Base-by-base conservation (phyloP, 2,797 vertebrate genomes). In the Dendrocincla fuliginosa region DNA sequence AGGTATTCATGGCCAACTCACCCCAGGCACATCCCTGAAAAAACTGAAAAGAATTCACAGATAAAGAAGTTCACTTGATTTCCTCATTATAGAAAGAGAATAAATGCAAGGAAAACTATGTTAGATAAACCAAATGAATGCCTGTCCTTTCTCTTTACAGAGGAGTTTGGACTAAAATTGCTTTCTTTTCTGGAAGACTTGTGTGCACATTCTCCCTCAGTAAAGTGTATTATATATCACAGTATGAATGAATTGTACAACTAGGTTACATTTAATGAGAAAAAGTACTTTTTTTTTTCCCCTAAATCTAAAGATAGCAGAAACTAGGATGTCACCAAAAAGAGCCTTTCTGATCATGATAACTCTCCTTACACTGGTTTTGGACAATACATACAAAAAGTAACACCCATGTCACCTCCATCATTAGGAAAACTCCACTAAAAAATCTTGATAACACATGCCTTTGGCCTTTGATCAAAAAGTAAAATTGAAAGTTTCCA, bases 181-280 rank as follows among this genome's bases (percentile, higher is more conserved):
- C 17, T 82, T 61, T 46, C 23, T 87, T 88, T 95, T 82, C 92
- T 82, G 41, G n/a, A 84, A 82, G 86, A 79, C 53, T 69, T 74
- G 42, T 90, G 83, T 87, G 77, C 59, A 70, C 93, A 76, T 80
- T 95, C 24, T 83, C 60, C 33, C 64, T 77, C 61, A 46, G 53
- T 67, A 87, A 80, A 77, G 53, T 71, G 56, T 64, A 91, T 94
- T 94, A 88, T 78, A 56, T 86, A 59, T 91, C 94, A 87, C 88
- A 94, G 86, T 82, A 49, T 82, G 93, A 64, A 53, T 68, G 89
- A 87, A 64, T 83, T 93, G 78, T 74, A 80, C 78, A 96, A 93
- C 81, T 92, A 90, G 94, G 90, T 95, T 95, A 96, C 78, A 68
- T 93, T 95, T 96, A 96, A 95, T 89, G 93, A 96, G 95, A 80